Evolutionary conservation across 2,888 invertebrate genomes (phyloP), one percentile per base, ranked within the genome.

Genomic region (Gortyna flavago): DNA sequence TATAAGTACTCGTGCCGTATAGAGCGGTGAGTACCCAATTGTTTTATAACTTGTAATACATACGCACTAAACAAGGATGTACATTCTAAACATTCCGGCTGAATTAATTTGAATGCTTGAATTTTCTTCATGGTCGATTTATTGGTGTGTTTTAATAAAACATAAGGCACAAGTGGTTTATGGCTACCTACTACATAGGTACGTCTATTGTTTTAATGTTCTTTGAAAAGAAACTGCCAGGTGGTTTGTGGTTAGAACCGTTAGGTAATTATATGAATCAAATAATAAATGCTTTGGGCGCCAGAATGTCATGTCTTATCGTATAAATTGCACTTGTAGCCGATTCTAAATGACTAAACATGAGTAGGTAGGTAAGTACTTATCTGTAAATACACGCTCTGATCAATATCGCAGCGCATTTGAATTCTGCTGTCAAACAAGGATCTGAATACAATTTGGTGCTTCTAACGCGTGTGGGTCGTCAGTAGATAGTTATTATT

Each of bases 401-500:
- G 86, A 89, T 88, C 80, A 82, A 85, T 85, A 89, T 88, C 86
- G 75, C 77, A 80, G 67, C 89, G 79, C 91, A 93, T 94, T 94
- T 89, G 85, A 91, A 94, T 95, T 93, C 93, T 84, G 88, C 77
- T 87, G 89, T 90, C 90, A 91, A 90, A 94, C 94, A 91, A 94
- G 93, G 93, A 94, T 93, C 93, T 92, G 91, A 93, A 92, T 93
- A 91, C 89, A 91, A 90, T 91, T 90, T 90, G 88, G 87, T 88
- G 86, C 81, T 87, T 85, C 84, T 88, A 87, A 90, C 90, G 90
- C 87, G 90, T 89, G 90, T 89, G 89, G 88, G 88, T 90, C 89
- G 93, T 91, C 92, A 91, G 89, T 92, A 93, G 92, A 93, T 93
- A 93, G 95, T 94, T 94, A 94, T 95, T 95, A 94, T 94, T 94